These are phyloP conservation scores for Cyclina sinensis DNA, from an alignment of 1,140 invertebrate species.

Conservation along the genomic window DNA sequence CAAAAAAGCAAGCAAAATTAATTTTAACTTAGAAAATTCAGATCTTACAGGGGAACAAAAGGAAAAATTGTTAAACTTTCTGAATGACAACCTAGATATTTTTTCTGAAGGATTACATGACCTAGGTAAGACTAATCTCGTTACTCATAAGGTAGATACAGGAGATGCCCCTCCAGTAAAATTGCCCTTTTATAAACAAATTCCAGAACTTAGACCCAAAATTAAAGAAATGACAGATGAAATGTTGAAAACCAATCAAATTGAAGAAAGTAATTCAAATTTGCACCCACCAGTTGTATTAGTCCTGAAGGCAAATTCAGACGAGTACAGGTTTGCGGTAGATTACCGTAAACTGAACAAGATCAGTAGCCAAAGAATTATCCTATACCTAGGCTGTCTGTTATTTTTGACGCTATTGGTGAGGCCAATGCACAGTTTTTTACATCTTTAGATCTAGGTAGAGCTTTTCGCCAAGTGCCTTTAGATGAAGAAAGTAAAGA, in stretches of 20 bases:
- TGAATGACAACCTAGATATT: constrained; percentile 22
- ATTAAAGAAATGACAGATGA: constrained; percentile 52
- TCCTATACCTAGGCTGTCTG: constrained; percentile 58
- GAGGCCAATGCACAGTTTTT: constrained; percentile 61
- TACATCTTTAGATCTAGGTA: no score
- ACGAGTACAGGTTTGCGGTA: constrained; percentile 71
- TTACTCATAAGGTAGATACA: constrained; percentile 37
- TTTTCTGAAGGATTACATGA: constrained; percentile 44
- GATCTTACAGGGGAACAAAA: constrained; percentile 26
- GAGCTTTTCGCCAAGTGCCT: no score
- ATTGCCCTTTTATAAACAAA: constrained; percentile 27
- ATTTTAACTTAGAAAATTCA: no score
- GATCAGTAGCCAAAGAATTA: not conserved
- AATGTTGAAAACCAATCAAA: constrained; percentile 26
- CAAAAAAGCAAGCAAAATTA: not conserved
- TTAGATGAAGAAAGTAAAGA: constrained; percentile 44
- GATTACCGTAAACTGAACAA: constrained; percentile 73
- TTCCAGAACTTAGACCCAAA: not conserved
- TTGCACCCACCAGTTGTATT: constrained; percentile 68
- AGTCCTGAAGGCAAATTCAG: constrained; percentile 58
- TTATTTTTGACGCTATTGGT: no score
- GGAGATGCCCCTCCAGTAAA: constrained; percentile 14
- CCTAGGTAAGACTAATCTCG: constrained; percentile 10
- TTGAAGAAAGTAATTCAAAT: constrained; percentile 24
- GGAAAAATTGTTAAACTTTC: constrained; percentile 32